Evolutionary conservation across 2,797 vertebrate species (phyloP), one percentile per base, ranked within the genome.

Genomic region (Halcyon chelicuti): DNA sequence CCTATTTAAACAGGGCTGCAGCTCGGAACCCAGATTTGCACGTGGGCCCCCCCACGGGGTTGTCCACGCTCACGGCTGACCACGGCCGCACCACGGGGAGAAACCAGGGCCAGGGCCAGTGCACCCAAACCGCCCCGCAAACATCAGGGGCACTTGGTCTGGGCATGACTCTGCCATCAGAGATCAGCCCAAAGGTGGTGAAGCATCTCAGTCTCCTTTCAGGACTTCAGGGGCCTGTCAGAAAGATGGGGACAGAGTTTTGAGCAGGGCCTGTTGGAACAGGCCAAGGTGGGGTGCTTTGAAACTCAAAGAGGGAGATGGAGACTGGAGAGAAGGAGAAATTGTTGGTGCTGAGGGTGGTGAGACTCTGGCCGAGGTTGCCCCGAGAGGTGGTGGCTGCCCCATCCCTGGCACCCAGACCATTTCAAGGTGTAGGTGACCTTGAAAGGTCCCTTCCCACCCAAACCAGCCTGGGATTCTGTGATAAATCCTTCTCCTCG

Each of bases 1-100:
- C 49, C 65, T 6, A 6, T 25, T 58, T 47, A 22, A 47, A 4
- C 13, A 3, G 18, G 37, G 11, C 33, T 26, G 40, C 0, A 3
- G 40, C 20, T 12, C 4, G 46, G 7, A 19, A 12, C 57, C 57
- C 26, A 1, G 40, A 9, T 4, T 40, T 2, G 26, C 19, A 8
- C 1, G 2, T 2, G 6, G 29, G 29, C 5, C 29, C 3, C 21
- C 25, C 35, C 2, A 0, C 0, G 2, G 55, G 8, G 3, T 5
- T 52, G n/a, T 35, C 49, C 15, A 0, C 8, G 42, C 28, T 33
- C 61, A 8, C 13, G 9, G 0, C 35, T n/a, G 54, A 35, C 44
- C 58, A 5, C 31, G 10, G 5, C 44, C 2, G 1, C 55, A 5
- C 6, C 4, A 0, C 29, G 2, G 2, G 12, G 28, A 37, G 47